Evolutionary conservation across 1,140 invertebrate genomes (phyloP).

Genomic region (Vollenhovia emeryi): DNA sequence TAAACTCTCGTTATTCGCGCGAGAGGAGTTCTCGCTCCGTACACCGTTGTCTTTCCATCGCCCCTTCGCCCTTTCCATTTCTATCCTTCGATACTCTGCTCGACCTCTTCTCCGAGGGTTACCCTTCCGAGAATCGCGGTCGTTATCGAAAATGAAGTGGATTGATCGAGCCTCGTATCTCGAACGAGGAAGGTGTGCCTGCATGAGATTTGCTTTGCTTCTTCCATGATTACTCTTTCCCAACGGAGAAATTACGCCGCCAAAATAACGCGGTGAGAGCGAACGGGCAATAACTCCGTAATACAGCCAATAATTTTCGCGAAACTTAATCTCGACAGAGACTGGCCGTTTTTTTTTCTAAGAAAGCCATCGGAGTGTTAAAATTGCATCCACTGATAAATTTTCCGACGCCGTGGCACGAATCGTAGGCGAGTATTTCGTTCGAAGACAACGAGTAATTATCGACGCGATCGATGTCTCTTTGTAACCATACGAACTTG

Average conservation of each 20-base stretch:
- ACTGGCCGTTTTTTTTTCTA: not conserved
- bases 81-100: conserved; percentile 6
- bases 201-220: conserved; percentile 24
- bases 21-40: conserved; percentile 26
- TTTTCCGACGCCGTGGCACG: not conserved
- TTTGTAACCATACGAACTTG: not conserved
- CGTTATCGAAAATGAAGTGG: conserved; percentile 69
- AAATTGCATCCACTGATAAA: not conserved
- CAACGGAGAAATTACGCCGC: not conserved
- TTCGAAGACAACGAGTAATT: not conserved
- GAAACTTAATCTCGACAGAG: not conserved
- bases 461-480: not conserved
- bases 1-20: conserved; percentile 45
- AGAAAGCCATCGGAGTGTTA: not conserved
- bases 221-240: conserved; percentile 19
- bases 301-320: conserved; percentile 9
- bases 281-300: not conserved
- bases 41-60: conserved; percentile 23
- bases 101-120: conserved; percentile 2
- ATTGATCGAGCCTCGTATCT: conserved; percentile 19
- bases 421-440: not conserved
- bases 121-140: conserved; percentile 54
- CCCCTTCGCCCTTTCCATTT: conserved; percentile 24
- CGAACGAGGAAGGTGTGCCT: conserved; percentile 28
- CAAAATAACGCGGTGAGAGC: not conserved